Evolutionary conservation across 2,113 vertebrate genomes (phyloP).

Genomic region (Hoplias malabaricus): DNA sequence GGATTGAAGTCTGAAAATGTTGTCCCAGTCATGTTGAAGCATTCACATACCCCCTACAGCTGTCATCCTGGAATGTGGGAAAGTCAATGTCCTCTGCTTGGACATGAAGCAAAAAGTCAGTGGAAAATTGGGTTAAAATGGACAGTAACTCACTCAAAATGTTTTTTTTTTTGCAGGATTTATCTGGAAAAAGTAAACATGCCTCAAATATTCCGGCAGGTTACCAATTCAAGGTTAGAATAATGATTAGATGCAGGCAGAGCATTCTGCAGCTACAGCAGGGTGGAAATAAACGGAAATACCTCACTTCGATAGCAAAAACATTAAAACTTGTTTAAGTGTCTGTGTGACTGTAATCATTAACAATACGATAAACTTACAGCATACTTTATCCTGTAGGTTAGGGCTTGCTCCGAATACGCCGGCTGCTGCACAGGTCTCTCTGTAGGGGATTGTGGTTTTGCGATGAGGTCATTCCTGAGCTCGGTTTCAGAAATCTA

Average conservation of each 20-base stretch:
- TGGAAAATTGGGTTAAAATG: too few relatives aligned
- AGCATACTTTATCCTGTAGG: constrained; percentile 25
- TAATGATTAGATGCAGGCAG: not conserved
- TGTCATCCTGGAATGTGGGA: too few relatives aligned
- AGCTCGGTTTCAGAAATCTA: constrained; percentile 21
- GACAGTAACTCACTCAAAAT: too few relatives aligned
- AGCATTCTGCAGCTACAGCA: not conserved
- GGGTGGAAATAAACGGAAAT: not conserved
- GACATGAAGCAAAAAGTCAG: too few relatives aligned
- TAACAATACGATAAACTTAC: constrained; percentile 14
- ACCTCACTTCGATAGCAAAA: not conserved
- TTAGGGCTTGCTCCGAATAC: constrained; percentile 7
- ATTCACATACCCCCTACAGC: too few relatives aligned
- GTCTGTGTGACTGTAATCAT: constrained; percentile 1
- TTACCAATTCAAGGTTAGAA: not conserved
- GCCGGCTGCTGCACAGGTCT: not conserved
- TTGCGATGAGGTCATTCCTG: constrained; percentile 38
- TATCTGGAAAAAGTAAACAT: too few relatives aligned
- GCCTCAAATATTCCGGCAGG: too few relatives aligned
- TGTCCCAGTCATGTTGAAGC: too few relatives aligned
- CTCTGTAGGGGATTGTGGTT: constrained; percentile 13
- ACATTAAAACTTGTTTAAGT: not conserved
- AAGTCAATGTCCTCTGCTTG: too few relatives aligned
- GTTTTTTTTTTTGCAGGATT: too few relatives aligned
- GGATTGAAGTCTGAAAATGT: too few relatives aligned